Evolutionary conservation across 2,113 vertebrate species (phyloP).

Genomic region (Alethe castanea): DNA sequence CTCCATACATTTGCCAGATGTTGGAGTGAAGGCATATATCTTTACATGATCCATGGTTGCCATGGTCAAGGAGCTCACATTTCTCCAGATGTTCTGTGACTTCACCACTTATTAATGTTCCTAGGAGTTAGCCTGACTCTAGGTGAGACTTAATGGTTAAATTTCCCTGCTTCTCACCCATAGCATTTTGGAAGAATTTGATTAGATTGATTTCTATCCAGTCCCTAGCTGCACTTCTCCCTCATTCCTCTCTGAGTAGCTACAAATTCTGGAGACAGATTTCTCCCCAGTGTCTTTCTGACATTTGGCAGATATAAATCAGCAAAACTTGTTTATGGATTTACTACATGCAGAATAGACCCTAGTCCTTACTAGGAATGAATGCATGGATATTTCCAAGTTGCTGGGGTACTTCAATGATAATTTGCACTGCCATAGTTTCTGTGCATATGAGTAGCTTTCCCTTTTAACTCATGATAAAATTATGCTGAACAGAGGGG

Average conservation of each 20-base stretch:
- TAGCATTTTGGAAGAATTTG: background rate
- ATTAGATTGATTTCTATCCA: background rate
- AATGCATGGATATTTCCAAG: background rate
- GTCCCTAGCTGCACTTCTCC: background rate
- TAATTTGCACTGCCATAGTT: background rate
- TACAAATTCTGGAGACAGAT: background rate
- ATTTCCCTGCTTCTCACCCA: background rate
- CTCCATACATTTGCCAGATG: slow-evolving; percentile 5
- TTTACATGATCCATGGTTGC: background rate
- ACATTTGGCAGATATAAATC: background rate
- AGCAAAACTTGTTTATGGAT: background rate
- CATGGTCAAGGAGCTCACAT: background rate
- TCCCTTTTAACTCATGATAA: background rate
- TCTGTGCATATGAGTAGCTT: background rate
- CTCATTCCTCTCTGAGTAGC: background rate
- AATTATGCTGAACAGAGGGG: background rate
- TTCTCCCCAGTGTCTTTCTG: background rate
- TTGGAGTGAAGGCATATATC: background rate
- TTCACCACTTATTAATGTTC: slow-evolving; percentile 5
- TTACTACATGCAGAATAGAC: background rate
- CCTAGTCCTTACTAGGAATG: background rate
- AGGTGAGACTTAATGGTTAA: background rate
- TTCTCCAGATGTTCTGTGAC: slow-evolving; percentile 54
- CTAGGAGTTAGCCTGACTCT: background rate
- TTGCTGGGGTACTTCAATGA: background rate